Base-by-base conservation (phyloP, 2,113 vertebrate species). In the Beaufortia kweichowensis region DNA sequence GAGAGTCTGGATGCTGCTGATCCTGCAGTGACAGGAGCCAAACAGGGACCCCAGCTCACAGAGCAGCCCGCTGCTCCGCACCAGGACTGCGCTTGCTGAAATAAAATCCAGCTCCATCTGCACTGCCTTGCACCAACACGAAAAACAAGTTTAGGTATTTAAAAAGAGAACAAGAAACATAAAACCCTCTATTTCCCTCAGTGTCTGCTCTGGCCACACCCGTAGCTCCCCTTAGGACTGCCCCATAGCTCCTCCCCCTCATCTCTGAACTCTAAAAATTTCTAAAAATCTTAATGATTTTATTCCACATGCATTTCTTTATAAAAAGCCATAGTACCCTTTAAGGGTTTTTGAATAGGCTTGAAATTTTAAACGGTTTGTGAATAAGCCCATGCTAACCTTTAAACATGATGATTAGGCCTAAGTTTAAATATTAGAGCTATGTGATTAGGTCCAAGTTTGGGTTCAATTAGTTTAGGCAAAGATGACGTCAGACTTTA, bases 51-150 rank as follows among this genome's bases (percentile, higher is more conserved):
- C 28, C 90, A 93, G 71, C 94, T 98, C 85, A 95, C 94, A 9
- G 96, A 98, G 85, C 94, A 93, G 85, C 91, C 94, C 0, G 89
- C 95, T 0, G 91, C 95, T 41, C 90, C 92, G 39, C 94, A 95
- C 83, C 95, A 96, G 89, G 96, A 94, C 90, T 98, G 97, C 88
- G 95, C 95, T 0, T 98, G 97, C 89, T 98, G 96, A 91, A 86
- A 82, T 82, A 59, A 78, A 31, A 69, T 6, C 33, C 56, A 57
- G 75, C 67, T 65, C 68, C 64, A 60, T 84, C 57, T 72, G 71
- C 77, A 77, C 78, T 81, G 71, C 75, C 75, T 76, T 73, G 62
- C 75, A 75, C 83, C 73, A 61, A 56, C 65, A 65, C 60, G 73
- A 75, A 48, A 56, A 68, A 67, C 28, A 28, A 5, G 33, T 64